Base-by-base conservation (phyloP, 2,888 invertebrate genomes). In the Cosmia trapezina region DNA sequence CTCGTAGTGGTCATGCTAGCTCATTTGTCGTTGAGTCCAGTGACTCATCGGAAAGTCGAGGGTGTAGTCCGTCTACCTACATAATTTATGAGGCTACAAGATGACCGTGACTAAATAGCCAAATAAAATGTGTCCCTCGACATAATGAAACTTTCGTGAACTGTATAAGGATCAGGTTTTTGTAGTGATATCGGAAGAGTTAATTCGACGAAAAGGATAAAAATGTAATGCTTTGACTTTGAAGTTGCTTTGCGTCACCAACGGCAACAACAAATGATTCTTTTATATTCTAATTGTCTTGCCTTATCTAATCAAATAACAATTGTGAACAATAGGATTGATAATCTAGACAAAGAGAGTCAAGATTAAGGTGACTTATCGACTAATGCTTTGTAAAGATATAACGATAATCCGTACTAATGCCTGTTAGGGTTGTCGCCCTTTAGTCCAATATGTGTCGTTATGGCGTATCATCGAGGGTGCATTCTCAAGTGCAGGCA, bases 401-500 rank as follows among this genome's bases (percentile, higher is more conserved):
- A 94, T 93, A 89, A 90, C 93, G 93, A 93, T 95, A 94, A 95
- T 94, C 94, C 92, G 83, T 83, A 88, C 87, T 93, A 93, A 94
- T 93, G 91, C 89, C 88, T 78, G 76, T 86, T 85, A 91, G 94
- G 94, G 93, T 91, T 90, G 90, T 89, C 92, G 90, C 91, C 92
- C 93, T 90, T 86, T 90, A 89, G 77, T 91, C 89, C 91, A 90
- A 93, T 92, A 92, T 92, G 80, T 86, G 88, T 84, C 86, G 86
- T 86, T 84, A 93, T 93, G 88, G 71, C 64, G 72, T 76, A 84
- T 76, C 81, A 67, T 76, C 37, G 84, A 76, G 95, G 95, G 95
- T 95, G 95, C 94, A 94, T 94, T 92, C 90, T 91, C 87, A 90
- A 94, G 94, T 93, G 93, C 91, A 92, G 89, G 90, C 92, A 94